A percentile compares a stretch with the other conserved stretches of the same genome.
Conservation (phyloP, 2,888 invertebrate genomes). For the Mesorhabditis sp. region DNA sequence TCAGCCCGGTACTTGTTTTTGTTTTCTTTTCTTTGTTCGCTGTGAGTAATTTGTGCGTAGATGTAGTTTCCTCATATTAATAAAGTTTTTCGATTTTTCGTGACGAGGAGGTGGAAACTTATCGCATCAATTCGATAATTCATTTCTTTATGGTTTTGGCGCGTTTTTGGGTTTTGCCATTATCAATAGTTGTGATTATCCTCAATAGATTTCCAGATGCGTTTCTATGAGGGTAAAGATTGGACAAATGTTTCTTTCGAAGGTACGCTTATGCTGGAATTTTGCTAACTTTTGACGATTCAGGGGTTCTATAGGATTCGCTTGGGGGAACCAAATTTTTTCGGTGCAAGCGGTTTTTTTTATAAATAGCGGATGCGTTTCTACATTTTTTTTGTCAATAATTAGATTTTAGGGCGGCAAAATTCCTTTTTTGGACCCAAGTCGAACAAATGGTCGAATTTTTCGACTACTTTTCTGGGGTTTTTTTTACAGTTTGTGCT, state of each 20-base stretch:
- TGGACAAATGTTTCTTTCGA: constrained; percentile 50
- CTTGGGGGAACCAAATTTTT: too few relatives aligned
- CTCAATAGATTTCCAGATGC: background rate
- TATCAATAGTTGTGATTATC: background rate
- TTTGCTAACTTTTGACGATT: constrained; percentile 7
- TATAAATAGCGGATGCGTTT: too few relatives aligned
- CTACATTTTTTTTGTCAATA: too few relatives aligned
- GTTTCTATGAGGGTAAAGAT: constrained; percentile 12
- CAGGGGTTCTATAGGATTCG: too few relatives aligned
- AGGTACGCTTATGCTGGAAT: constrained; percentile 19
- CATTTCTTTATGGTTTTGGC: background rate
- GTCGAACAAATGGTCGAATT: too few relatives aligned
- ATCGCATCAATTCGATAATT: background rate
- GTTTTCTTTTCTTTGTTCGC: too few relatives aligned
- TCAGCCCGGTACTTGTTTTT: too few relatives aligned
- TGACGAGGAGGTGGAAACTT: background rate
- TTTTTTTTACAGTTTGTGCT: too few relatives aligned
- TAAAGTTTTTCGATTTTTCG: background rate
- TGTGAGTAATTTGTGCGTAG: background rate
- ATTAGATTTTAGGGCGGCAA: too few relatives aligned
- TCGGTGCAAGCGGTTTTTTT: too few relatives aligned
- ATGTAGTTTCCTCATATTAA: background rate
- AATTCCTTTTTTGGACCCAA: too few relatives aligned
- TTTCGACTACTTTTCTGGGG: too few relatives aligned
- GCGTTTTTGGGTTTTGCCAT: background rate